Base-by-base conservation (phyloP, 2,113 vertebrate genomes). In the Phoxinus phoxinus region DNA sequence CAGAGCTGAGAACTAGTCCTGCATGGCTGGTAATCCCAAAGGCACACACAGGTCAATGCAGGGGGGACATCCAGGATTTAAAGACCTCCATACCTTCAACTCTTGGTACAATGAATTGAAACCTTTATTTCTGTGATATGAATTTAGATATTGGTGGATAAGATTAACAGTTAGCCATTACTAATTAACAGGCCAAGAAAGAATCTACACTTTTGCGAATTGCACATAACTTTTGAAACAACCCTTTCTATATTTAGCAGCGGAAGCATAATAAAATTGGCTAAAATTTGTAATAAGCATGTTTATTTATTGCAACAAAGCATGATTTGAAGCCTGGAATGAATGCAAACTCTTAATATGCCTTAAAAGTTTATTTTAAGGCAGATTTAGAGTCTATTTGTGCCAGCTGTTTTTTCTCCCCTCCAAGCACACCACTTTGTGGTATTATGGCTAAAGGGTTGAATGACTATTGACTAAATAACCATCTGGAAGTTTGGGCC, bases 1-100 rank as follows among this genome's bases (percentile, higher is more conserved):
- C 89, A 87, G 80, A 91, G 88, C 71, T 85, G 79, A 89, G 87
- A 89, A 81, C 75, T 51, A 65, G n/a, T 30, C 56, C 72, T 89
- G 76, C 78, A 78, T 72, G 56, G 48, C 84, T 73, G 30, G 79
- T 89, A 72, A 89, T 90, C 87, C 63, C 35, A 44, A 86, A 87
- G 84, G 71, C 75, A 81, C 71, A 80, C 87, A 53, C 51, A 74
- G 90, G 88, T 92, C 90, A 89, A 84, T 63, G 69, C 75, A 56
- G 81, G 51, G 78, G 56, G 69, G 69, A 2, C 46, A 81, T 46
- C 32, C 30, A 74, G 51, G 78, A 80, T 81, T 46, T 81, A 74
- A 35, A 41, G 32, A n/a, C 37, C 58, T 65, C 63, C 65, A 46
- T 44, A 46, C 23, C 58, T 63, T 81, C 58, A 81, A 46, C 58